A percentile compares a stretch with the other conserved stretches of the same genome.
Conservation (phyloP, 2,888 invertebrate species). For the Trisateles emortualis region DNA sequence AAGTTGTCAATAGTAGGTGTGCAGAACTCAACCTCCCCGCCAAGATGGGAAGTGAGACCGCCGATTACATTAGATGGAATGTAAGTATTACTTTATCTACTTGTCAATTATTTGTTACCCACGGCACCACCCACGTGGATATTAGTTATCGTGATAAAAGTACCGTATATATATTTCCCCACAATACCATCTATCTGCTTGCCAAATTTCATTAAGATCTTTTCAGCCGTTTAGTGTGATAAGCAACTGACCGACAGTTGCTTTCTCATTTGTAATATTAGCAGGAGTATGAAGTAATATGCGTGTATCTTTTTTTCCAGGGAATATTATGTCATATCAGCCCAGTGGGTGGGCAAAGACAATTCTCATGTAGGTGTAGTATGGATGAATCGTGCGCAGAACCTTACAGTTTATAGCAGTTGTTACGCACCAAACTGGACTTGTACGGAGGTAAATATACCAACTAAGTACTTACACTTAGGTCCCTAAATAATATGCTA, state of each 20-base stretch:
- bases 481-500: no score
- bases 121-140: no score
- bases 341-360: conserved; percentile 94
- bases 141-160: no score
- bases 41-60: conserved; percentile 90
- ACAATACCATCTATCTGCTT: no score
- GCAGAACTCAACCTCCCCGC: conserved; percentile 88
- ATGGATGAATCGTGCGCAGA: conserved; percentile 98
- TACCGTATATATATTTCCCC: no score
- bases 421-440: conserved; percentile 94
- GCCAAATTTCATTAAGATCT: no score
- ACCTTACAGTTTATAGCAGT: conserved; percentile 94
- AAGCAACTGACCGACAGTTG: no score
- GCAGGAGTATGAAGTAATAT: background rate
- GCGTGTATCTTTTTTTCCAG: conserved; percentile 79
- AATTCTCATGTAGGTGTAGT: conserved; percentile 94
- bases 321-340: conserved; percentile 97
- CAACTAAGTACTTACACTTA: no score
- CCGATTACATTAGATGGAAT: conserved; percentile 92
- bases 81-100: conserved; percentile 85
- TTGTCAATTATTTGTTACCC: background rate
- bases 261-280: no score
- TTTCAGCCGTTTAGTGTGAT: no score
- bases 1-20: conserved; percentile 93
- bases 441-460: conserved; percentile 90